Base-by-base conservation (phyloP, 2,888 invertebrate genomes). In the Rotaria macrura region DNA sequence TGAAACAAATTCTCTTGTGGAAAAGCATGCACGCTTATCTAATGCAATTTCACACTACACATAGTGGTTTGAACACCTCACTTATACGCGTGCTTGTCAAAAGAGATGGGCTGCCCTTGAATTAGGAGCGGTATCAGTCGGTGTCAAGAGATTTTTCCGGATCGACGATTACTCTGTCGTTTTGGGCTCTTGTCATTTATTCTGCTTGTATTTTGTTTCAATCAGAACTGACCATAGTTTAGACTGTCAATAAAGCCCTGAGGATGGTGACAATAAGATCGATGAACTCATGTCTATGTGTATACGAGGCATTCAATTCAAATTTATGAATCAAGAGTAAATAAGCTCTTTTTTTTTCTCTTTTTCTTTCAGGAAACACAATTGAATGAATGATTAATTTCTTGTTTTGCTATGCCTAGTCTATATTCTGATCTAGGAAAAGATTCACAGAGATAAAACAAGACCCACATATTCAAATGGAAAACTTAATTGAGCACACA, bases 21-120 rank as follows among this genome's bases (percentile, higher is more conserved):
- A 65, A 65, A 65, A 65, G 65, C 65, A 65, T 65, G 65, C 65
- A 65, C 65, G 65, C 65, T 65, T 65, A 65, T 65, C 65, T 65
- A 65, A 65, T 34, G 65, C 65, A 65, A 65, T 65, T 65, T 65
- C 65, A 65, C 65, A 65, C 65, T 14, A 65, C 65, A 65, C 14
- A 65, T 29, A 65, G 12, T 65, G 65, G 25, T 34, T 65, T 65
- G 65, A 65, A 65, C 65, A 65, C 65, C 65, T 65, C 65, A 29
- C 65, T 65, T 34, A 65, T 29, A 65, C 65, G 29, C 34, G 65
- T 65, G 65, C 29, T 65, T 65, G 34, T n/a, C 65, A 12, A 65
- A 65, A 65, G 65, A 34, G 34, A 65, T 65, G 65, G 65, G 12
- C 17, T 23, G 65, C 12, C 65, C 65, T 65, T 65, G 65, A 65